phyloP scores from a whole-genome alignment of 2,888 invertebrate species.

The Pollenia griseotomentosa region DNA sequence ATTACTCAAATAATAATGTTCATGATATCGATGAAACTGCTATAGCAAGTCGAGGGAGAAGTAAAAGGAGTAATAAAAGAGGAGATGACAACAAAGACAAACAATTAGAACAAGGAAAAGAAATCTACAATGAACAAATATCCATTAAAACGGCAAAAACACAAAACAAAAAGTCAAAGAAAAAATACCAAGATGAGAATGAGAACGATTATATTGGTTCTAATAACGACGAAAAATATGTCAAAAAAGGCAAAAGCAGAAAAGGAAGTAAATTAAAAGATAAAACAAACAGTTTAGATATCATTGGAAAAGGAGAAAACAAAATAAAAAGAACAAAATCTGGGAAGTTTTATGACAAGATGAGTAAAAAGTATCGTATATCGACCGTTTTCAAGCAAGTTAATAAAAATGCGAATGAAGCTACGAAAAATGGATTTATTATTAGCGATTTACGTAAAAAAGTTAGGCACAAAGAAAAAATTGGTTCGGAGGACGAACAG shows the following conservation, averaged over 20 bases:
- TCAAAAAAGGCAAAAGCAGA: background rate
- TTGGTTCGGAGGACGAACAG: background rate
- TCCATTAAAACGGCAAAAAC: background rate
- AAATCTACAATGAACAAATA: background rate
- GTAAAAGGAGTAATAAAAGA: background rate
- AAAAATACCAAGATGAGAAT: background rate
- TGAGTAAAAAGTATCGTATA: background rate
- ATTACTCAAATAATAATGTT: background rate
- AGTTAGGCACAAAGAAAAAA: constrained; percentile 59
- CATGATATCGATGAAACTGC: background rate
- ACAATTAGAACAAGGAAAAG: background rate
- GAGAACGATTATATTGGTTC: background rate
- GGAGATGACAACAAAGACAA: background rate
- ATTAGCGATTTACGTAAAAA: constrained; percentile 63
- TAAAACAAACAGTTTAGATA: background rate
- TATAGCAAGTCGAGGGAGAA: background rate
- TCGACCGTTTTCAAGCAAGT: constrained; percentile 2
- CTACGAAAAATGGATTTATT: constrained; percentile 15
- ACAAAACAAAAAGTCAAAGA: background rate
- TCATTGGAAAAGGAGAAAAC: background rate
- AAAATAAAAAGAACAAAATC: constrained; percentile 9
- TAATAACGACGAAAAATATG: background rate
- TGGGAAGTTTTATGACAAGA: background rate
- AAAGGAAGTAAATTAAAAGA: background rate
- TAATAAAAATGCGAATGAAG: background rate